Evolutionary conservation across 2,797 vertebrate species (phyloP).

Genomic region (Paguma larvata): DNA sequence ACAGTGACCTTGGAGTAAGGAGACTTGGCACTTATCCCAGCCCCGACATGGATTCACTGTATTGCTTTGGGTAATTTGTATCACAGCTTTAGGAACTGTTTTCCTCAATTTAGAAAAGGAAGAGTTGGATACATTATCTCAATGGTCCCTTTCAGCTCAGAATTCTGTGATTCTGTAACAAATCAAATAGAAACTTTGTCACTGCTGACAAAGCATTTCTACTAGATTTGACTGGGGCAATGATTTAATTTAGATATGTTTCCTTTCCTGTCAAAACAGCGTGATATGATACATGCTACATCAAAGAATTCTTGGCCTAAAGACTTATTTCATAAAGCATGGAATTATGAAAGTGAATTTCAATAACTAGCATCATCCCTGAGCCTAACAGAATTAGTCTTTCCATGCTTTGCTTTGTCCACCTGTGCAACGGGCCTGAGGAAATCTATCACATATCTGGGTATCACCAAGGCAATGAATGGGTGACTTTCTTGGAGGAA

Average conservation of each 20-base stretch:
- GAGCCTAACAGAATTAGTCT: background rate
- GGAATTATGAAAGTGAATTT: slow-evolving; percentile 24
- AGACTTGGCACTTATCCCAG: background rate
- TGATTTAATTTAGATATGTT: slow-evolving; percentile 78
- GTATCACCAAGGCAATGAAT: slow-evolving; percentile 41
- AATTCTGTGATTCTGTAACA: slow-evolving; percentile 50
- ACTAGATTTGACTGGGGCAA: slow-evolving; percentile 47
- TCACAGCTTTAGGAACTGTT: slow-evolving; percentile 18
- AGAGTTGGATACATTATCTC: slow-evolving; percentile 50
- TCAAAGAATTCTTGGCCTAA: slow-evolving; percentile 47
- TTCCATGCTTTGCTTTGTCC: slow-evolving; percentile 13
- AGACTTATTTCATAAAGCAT: slow-evolving; percentile 51
- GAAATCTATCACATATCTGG: background rate
- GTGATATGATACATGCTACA: slow-evolving; percentile 7
- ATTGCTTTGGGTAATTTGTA: background rate
- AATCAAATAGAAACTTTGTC: slow-evolving; percentile 53
- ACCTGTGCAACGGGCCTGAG: background rate
- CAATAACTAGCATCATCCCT: background rate
- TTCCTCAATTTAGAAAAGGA: background rate
- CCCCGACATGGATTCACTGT: background rate
- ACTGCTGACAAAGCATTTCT: slow-evolving; percentile 70
- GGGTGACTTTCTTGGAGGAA: background rate
- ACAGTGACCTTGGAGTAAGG: background rate
- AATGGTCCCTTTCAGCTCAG: background rate
- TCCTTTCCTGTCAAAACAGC: slow-evolving; percentile 67